phyloP scores from a whole-genome alignment of 2,113 vertebrate species.

The Nettapus auritus region DNA sequence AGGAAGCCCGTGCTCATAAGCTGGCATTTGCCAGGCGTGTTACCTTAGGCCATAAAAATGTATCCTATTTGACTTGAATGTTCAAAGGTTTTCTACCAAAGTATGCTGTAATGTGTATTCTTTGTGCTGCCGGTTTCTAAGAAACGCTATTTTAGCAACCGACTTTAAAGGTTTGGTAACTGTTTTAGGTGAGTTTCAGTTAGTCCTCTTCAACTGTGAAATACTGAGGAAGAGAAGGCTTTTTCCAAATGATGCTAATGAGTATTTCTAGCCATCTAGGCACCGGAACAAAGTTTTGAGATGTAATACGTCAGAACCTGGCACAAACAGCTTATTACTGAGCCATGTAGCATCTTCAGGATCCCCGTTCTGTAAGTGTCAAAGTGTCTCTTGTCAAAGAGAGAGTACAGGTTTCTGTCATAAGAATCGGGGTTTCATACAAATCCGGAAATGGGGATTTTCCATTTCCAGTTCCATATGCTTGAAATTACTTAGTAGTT shows the following conservation, averaged over 20 bases:
- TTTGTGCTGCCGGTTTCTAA: neutral
- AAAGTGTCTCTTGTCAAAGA: neutral
- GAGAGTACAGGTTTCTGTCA: neutral
- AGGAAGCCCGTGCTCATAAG: neutral
- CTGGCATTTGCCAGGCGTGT: neutral
- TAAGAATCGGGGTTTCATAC: neutral
- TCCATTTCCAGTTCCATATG: neutral
- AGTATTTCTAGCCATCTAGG: neutral
- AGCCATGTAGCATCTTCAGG: neutral
- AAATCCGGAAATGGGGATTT: neutral
- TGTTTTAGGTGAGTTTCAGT: neutral
- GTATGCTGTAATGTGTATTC: neutral
- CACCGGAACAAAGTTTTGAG: neutral
- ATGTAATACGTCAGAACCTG: neutral
- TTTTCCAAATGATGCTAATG: neutral
- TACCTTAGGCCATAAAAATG: neutral
- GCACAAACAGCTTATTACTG: neutral
- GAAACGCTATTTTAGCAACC: neutral
- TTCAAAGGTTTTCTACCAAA: neutral
- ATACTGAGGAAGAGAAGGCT: neutral
- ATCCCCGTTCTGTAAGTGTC: neutral
- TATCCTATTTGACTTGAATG: neutral
- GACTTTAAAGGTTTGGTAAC: neutral
- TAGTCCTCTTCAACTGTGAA: neutral
- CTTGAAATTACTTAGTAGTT: neutral